These are phyloP conservation scores for Apoderus coryli DNA, from an alignment of 2,888 invertebrate species.

Conservation along the genomic window DNA sequence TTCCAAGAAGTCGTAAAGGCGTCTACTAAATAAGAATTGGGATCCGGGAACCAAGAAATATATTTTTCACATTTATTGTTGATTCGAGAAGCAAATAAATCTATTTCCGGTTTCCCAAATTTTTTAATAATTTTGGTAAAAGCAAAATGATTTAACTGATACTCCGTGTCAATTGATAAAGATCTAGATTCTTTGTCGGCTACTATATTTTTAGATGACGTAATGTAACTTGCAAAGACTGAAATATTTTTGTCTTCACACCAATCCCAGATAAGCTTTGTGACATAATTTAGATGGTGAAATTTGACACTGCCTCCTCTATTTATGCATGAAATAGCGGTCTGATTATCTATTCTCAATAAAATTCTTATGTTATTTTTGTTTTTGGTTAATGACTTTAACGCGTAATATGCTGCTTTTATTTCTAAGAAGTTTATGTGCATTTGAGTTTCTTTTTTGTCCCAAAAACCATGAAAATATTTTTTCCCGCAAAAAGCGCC, in stretches of 20 bases:
- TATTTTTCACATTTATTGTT: slow-evolving; percentile 20
- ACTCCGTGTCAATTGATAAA: slow-evolving; percentile 12
- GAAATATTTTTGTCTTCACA: slow-evolving; percentile 5
- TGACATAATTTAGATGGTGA: slow-evolving; percentile 7
- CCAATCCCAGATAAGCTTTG: slow-evolving; percentile 12
- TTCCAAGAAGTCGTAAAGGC: slow-evolving; percentile 19
- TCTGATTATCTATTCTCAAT: slow-evolving; percentile 5
- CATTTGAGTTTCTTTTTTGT: slow-evolving; percentile 3
- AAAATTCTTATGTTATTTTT: slow-evolving; percentile 4
- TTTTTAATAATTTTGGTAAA: slow-evolving; percentile 13
- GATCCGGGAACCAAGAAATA: slow-evolving; percentile 20
- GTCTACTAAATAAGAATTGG: slow-evolving; percentile 17
- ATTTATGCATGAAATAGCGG: slow-evolving; percentile 4
- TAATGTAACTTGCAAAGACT: slow-evolving; percentile 7
- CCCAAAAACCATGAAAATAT: slow-evolving; percentile 10
- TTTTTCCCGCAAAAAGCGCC: slow-evolving; percentile 7
- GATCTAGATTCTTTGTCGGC: slow-evolving; percentile 18
- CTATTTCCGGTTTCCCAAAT: slow-evolving; percentile 17
- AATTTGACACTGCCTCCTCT: slow-evolving; percentile 10
- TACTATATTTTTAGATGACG: slow-evolving; percentile 16
- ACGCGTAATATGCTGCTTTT: slow-evolving; percentile 9
- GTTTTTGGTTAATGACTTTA: slow-evolving; percentile 9
- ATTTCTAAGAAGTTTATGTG: slow-evolving; percentile 12
- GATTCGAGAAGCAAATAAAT: slow-evolving; percentile 19
- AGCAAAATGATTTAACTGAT: slow-evolving; percentile 2